These are phyloP conservation scores for Corythornis vintsioides DNA, from an alignment of 2,113 vertebrate species.

Conservation along the genomic window DNA sequence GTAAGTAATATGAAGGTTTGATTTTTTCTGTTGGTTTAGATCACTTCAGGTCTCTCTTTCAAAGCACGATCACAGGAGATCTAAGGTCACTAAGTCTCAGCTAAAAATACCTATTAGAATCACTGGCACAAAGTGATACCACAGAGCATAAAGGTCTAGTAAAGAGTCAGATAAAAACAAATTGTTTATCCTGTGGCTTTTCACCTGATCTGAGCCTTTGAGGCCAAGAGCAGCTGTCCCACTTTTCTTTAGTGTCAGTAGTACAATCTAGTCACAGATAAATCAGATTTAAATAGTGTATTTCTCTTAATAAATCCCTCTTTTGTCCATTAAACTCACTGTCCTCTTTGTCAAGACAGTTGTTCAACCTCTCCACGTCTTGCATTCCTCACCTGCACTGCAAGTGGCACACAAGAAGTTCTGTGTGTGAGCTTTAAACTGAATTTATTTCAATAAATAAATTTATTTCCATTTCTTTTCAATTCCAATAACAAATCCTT, in stretches of 20 bases:
- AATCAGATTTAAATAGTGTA: not conserved
- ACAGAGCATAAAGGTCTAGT: not conserved
- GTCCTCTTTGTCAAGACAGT: not conserved
- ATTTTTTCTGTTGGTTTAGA: not conserved
- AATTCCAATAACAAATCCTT: not conserved
- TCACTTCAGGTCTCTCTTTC: not conserved
- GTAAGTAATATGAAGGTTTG: not conserved
- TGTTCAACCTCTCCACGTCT: not conserved
- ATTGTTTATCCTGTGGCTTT: not conserved
- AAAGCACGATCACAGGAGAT: not conserved
- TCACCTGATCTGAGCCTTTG: not conserved
- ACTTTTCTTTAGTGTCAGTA: not conserved
- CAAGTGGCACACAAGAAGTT: accelerated
- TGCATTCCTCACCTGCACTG: not conserved
- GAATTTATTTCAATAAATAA: not conserved
- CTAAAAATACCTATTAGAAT: not conserved
- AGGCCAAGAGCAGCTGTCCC: not conserved
- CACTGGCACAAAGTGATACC: not conserved
- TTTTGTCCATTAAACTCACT: not conserved
- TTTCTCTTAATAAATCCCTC: not conserved
- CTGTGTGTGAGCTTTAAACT: not conserved
- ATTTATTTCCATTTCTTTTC: too few species aligned
- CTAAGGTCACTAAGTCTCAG: not conserved
- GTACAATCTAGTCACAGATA: not conserved
- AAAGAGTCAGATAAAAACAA: not conserved